Evolutionary conservation across 2,888 invertebrate species (phyloP).

Genomic region (Myathropa florea): DNA sequence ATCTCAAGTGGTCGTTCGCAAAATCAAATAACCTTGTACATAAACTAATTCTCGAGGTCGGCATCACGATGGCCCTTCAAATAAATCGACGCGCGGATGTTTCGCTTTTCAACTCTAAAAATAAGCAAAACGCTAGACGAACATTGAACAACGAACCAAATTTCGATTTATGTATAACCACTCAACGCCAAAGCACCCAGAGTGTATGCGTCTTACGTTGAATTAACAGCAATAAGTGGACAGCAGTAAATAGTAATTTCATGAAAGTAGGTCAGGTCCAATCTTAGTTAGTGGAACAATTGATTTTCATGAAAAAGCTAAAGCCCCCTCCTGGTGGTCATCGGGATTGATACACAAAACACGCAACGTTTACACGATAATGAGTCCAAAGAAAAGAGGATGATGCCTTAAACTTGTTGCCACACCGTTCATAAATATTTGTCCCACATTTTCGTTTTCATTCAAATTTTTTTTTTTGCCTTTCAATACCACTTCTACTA

Average conservation of each 20-base stretch:
- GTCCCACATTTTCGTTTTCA: conserved; percentile 14
- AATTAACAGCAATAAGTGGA: background rate
- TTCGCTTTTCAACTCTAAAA: conserved; percentile 17
- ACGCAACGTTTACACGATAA: background rate
- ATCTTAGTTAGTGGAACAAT: background rate
- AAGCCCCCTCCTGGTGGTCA: background rate
- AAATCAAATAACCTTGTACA: conserved; percentile 33
- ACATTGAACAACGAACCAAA: background rate
- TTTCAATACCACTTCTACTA: background rate
- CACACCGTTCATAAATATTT: background rate
- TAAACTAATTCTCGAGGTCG: conserved; percentile 40
- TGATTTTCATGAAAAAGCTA: background rate
- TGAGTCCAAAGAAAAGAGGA: background rate
- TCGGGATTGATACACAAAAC: background rate
- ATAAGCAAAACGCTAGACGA: background rate
- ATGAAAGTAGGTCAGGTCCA: conserved; percentile 9
- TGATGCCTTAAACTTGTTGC: conserved; percentile 2
- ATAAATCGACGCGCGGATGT: conserved; percentile 18
- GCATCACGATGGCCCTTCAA: conserved; percentile 34
- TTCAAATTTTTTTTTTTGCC: conserved; percentile 17
- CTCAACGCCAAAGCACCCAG: background rate
- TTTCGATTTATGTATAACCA: conserved; percentile 16
- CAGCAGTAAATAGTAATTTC: background rate
- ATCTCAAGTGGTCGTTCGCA: background rate
- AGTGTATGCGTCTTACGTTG: background rate